Conservation (phyloP, 2,888 invertebrate species). For the Pseudococcus jackbeardsleyi region DNA sequence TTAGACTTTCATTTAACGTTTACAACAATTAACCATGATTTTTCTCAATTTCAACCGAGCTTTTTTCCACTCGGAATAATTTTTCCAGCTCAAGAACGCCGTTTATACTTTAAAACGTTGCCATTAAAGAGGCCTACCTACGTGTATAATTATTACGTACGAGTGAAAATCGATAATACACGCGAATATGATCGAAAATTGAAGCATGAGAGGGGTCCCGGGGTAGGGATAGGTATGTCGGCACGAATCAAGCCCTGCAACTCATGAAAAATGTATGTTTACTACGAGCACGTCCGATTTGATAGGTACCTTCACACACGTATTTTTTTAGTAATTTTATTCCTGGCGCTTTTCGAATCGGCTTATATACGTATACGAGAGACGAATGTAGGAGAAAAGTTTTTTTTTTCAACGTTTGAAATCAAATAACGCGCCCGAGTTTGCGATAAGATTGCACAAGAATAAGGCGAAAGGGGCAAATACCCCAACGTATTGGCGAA, state of each 20-base stretch:
- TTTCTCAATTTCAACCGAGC: slow-evolving; percentile 25
- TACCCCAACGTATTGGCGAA: slow-evolving; percentile 24
- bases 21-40: slow-evolving; percentile 24
- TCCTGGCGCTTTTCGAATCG: neutral
- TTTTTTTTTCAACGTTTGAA: slow-evolving; percentile 23
- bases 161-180: neutral
- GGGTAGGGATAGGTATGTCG: neutral
- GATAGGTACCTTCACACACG: neutral
- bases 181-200: slow-evolving; percentile 14
- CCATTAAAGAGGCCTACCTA: neutral
- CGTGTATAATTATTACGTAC: neutral
- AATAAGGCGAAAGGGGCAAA: slow-evolving; percentile 37
- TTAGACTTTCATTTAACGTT: slow-evolving; percentile 18
- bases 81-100: neutral
- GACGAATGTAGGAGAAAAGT: slow-evolving; percentile 14
- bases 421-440: slow-evolving; percentile 30
- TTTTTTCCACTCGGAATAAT: slow-evolving; percentile 6
- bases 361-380: neutral
- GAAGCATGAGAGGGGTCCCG: neutral
- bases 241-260: neutral
- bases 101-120: neutral
- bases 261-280: slow-evolving; percentile 16
- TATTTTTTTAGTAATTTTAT: slow-evolving; percentile 34
- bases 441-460: slow-evolving; percentile 38
- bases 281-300: slow-evolving; percentile 1